Evolutionary conservation across 2,797 vertebrate species (phyloP).

Genomic region (Chromobotia macracanthus): DNA sequence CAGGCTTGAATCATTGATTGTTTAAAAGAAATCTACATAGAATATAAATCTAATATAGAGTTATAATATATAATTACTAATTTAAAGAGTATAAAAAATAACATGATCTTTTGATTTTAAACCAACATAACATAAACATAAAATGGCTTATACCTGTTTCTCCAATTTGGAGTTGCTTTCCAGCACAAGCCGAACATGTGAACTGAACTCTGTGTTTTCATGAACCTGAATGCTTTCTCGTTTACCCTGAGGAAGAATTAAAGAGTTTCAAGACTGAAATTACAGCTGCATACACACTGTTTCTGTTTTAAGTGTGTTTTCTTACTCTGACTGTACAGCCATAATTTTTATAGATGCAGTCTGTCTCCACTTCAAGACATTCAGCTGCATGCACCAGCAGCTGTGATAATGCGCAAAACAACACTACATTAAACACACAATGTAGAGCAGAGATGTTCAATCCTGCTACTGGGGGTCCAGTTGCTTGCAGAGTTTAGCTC

Average conservation of each 20-base stretch:
- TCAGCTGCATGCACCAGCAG: constrained; percentile 73
- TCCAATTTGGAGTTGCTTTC: constrained; percentile 82
- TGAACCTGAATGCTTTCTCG: constrained; percentile 80
- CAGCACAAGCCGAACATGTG: constrained; percentile 86
- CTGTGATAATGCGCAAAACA: constrained; percentile 59
- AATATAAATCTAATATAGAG: too few relatives aligned
- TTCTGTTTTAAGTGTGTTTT: neutral
- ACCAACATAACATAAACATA: neutral
- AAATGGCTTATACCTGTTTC: constrained; percentile 75
- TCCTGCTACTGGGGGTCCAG: neutral
- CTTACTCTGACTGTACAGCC: constrained; percentile 82
- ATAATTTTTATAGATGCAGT: constrained; percentile 82
- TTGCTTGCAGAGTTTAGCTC: too few relatives aligned
- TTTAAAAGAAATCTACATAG: too few relatives aligned
- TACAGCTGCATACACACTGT: neutral
- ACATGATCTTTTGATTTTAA: too few relatives aligned
- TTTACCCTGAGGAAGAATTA: constrained; percentile 73
- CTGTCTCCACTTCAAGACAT: constrained; percentile 80
- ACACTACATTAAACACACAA: neutral
- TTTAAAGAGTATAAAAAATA: too few relatives aligned
- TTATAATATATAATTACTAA: too few relatives aligned
- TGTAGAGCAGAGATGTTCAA: neutral
- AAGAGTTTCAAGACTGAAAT: constrained; percentile 2
- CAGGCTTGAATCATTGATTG: too few relatives aligned
- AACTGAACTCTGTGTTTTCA: constrained; percentile 78